Evolutionary conservation across 2,888 invertebrate genomes (phyloP).

Genomic region (Cheilosia scutellata): DNA sequence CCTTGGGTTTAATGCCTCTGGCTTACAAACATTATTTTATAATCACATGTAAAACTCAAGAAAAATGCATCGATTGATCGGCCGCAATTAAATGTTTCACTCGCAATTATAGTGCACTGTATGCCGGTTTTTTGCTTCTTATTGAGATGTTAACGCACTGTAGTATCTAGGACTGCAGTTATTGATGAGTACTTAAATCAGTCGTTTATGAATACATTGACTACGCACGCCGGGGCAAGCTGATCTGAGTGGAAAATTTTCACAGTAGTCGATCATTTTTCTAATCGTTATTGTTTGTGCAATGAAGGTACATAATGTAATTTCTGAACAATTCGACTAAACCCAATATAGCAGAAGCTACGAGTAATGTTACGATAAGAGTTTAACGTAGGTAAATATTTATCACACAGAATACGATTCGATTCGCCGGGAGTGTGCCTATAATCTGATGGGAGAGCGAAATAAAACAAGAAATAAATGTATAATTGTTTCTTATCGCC

Average conservation of each 20-base stretch:
- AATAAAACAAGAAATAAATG: conserved; percentile 5
- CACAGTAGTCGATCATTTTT: conserved; percentile 27
- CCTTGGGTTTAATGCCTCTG: conserved; percentile 28
- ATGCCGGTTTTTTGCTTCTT: neutral
- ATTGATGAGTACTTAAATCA: conserved; percentile 47
- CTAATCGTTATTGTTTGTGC: conserved; percentile 10
- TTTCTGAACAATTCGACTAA: conserved; percentile 12
- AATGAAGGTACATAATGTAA: neutral
- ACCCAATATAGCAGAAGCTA: neutral
- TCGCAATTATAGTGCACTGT: conserved; percentile 38
- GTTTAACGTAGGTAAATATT: conserved; percentile 23
- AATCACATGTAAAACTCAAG: conserved; percentile 11
- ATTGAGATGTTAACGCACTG: neutral
- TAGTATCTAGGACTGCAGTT: conserved; percentile 36
- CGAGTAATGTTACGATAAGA: neutral
- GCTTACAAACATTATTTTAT: conserved; percentile 1
- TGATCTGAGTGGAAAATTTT: conserved; percentile 69
- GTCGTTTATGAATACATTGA: conserved; percentile 41
- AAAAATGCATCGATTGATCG: neutral
- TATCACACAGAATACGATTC: conserved; percentile 14
- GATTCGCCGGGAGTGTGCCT: conserved; percentile 2
- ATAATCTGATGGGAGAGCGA: conserved; percentile 12
- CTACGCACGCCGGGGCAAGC: conserved; percentile 53
- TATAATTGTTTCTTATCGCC: conserved; percentile 11
- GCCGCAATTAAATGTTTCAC: conserved; percentile 23